A percentile compares a stretch with the other conserved stretches of the same genome.
Conservation (phyloP, 1,140 invertebrate species). For the Globodera rostochiensis region DNA sequence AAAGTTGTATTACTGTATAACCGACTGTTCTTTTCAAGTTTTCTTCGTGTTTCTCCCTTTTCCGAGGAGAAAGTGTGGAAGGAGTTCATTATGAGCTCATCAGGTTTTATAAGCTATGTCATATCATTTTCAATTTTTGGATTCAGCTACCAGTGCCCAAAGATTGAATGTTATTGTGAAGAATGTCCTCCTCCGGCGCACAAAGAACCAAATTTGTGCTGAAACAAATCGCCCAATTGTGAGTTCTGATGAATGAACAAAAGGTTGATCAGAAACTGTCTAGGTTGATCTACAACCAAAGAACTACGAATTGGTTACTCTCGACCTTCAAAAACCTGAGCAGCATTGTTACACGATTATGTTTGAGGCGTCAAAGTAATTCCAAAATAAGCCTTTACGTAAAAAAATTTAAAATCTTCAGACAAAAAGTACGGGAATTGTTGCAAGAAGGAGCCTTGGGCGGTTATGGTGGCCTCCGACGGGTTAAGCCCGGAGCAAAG, state of each 20-base stretch:
- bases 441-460: slow-evolving; percentile 33
- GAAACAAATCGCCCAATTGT: slow-evolving; percentile 55
- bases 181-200: slow-evolving; percentile 56
- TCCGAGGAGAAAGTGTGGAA: slow-evolving; percentile 70
- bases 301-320: slow-evolving; percentile 42
- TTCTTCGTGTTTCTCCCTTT: slow-evolving; percentile 73
- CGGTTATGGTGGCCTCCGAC: slow-evolving; percentile 7
- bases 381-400: not conserved
- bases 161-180: slow-evolving; percentile 58
- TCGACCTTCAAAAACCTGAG: slow-evolving; percentile 49
- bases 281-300: slow-evolving; percentile 42
- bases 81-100: slow-evolving; percentile 47
- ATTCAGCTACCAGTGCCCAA: slow-evolving; percentile 33
- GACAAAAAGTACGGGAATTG: slow-evolving; percentile 46
- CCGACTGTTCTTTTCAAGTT: slow-evolving; percentile 39
- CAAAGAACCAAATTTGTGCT: slow-evolving; percentile 53
- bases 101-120: slow-evolving; percentile 26
- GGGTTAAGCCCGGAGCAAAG: slow-evolving; percentile 4
- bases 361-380: slow-evolving; percentile 55
- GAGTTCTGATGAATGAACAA: not conserved
- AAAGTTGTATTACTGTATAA: not conserved
- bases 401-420: slow-evolving; percentile 32
- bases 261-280: not conserved
- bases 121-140: slow-evolving; percentile 15
- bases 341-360: slow-evolving; percentile 49